Percentiles rank a stretch among this genome's conserved stretches.
phyloP scores from a whole-genome alignment of 2,797 vertebrate genomes.

The Lacerta viridis region DNA sequence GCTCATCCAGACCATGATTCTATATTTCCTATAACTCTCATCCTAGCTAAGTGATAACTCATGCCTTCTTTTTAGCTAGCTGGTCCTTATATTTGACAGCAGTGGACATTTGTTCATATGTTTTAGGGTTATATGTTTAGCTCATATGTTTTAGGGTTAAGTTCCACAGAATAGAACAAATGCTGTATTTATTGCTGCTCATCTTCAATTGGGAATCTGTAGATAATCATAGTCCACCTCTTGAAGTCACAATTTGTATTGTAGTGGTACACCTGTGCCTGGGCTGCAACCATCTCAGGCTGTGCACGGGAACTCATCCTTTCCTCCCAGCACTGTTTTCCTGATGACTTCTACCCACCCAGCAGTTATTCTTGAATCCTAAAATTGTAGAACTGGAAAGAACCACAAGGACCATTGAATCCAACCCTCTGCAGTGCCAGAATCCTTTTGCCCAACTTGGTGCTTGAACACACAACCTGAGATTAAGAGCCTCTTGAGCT shows the following conservation, averaged over 20 bases:
- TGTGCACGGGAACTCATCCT: background rate
- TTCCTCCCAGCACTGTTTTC: background rate
- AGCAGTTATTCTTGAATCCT: background rate
- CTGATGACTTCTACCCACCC: background rate
- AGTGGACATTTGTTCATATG: background rate
- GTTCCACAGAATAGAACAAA: background rate
- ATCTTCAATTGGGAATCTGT: background rate
- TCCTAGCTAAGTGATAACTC: background rate
- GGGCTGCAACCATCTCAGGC: background rate
- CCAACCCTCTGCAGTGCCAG: no score
- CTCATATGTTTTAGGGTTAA: background rate
- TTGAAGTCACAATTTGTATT: background rate
- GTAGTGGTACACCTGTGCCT: background rate
- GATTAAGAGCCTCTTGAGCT: no score
- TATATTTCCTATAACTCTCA: background rate
- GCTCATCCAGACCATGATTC: background rate
- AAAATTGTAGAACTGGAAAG: no score
- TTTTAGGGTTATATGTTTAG: background rate
- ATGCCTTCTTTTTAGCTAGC: background rate
- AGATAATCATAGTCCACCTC: background rate
- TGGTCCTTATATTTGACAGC: background rate
- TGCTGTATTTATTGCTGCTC: background rate
- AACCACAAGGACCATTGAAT: no score
- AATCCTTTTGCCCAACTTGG: no score
- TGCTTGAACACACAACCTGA: no score